Evolutionary conservation across 2,888 invertebrate species (phyloP).

Genomic region (Palloptera scutellata): DNA sequence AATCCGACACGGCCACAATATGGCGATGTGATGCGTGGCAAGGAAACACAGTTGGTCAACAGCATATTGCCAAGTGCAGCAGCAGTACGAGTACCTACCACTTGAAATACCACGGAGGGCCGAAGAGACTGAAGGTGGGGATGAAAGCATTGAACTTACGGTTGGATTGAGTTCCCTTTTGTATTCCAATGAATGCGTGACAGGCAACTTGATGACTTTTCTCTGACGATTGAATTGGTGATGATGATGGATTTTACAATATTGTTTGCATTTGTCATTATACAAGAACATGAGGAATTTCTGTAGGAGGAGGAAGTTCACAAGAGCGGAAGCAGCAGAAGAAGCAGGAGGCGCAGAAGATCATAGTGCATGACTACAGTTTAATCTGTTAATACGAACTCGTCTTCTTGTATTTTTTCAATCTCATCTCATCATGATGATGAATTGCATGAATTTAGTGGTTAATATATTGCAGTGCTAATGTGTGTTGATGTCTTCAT

Average conservation of each 20-base stretch:
- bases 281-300: neutral
- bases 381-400: no score
- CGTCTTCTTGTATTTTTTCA: neutral
- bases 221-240: no score
- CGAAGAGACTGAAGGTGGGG: no score
- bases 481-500: slow-evolving; percentile 36
- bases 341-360: no score
- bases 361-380: no score
- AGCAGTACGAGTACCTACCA: no score
- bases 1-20: slow-evolving; percentile 47
- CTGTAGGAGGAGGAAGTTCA: slow-evolving; percentile 1
- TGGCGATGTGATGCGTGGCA: neutral
- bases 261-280: slow-evolving; percentile 32
- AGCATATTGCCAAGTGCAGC: neutral
- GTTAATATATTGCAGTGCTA: slow-evolving; percentile 14
- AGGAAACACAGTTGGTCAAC: neutral
- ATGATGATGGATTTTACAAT: slow-evolving; percentile 28
- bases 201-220: neutral
- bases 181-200: neutral
- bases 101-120: no score
- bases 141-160: no score
- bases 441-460: slow-evolving; percentile 33
- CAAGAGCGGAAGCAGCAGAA: no score
- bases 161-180: neutral
- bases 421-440: slow-evolving; percentile 26